Percentiles rank a stretch among this genome's conserved stretches.
These are phyloP conservation scores for Acromyrmex charruanus DNA, from an alignment of 1,140 invertebrate species.

Conservation along the genomic window DNA sequence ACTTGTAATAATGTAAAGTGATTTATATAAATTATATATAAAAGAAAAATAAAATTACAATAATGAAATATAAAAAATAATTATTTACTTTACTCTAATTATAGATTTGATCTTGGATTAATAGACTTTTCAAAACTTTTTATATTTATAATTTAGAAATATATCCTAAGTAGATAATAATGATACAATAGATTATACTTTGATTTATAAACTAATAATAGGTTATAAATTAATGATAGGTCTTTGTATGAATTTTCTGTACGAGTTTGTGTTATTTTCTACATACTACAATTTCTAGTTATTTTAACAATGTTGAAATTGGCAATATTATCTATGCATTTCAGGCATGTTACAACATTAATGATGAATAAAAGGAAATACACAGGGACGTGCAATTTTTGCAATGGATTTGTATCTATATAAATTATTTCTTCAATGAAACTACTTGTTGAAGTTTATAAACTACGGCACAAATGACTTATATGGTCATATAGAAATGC, in stretches of 20 bases:
- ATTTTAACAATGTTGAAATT: not conserved
- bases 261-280: not conserved
- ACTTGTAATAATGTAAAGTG: not conserved
- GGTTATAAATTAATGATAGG: not conserved
- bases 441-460: no score
- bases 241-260: not conserved
- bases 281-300: not conserved
- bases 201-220: not conserved
- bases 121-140: not conserved
- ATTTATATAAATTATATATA: not conserved
- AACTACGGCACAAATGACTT: not conserved
- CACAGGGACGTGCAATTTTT: no score
- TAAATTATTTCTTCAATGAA: no score
- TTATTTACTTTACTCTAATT: not conserved
- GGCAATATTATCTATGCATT: no score
- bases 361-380: no score
- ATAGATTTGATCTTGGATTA: not conserved
- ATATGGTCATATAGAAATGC: not conserved
- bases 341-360: no score
- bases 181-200: no score
- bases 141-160: not conserved
- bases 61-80: not conserved
- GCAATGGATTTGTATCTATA: no score
- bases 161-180: not conserved
- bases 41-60: not conserved